Conservation (phyloP, 2,888 invertebrate genomes). For the Lycophotia porphyrea region DNA sequence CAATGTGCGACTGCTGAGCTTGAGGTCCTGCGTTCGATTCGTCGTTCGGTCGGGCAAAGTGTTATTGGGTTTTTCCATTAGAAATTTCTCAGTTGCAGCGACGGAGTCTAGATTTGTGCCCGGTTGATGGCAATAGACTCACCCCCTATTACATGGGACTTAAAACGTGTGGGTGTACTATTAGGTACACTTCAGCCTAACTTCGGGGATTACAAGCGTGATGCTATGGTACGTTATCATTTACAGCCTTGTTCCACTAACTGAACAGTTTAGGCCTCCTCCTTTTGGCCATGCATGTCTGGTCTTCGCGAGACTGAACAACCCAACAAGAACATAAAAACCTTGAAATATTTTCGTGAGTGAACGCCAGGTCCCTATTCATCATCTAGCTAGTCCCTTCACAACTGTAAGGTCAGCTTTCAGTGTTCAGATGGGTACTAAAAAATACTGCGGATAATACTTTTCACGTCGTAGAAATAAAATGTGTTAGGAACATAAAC, state of each 20-base stretch:
- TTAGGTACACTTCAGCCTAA: neutral
- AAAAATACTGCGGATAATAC: slow-evolving; percentile 25
- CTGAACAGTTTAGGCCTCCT: neutral
- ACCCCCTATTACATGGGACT: neutral
- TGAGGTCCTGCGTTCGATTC: too few species aligned
- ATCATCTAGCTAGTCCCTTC: neutral
- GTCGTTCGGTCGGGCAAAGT: too few species aligned
- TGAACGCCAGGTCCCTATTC: neutral
- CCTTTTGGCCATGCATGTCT: neutral
- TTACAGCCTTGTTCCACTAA: neutral
- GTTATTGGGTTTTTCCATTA: too few species aligned
- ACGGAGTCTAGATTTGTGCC: neutral
- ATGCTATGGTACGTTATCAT: neutral
- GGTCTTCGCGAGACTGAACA: neutral
- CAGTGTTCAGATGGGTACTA: slow-evolving; percentile 13
- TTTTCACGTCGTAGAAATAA: slow-evolving; percentile 36
- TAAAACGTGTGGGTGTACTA: neutral
- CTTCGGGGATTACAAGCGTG: neutral
- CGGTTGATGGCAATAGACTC: neutral
- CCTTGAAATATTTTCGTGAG: neutral
- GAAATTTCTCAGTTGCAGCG: neutral
- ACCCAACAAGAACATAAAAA: neutral
- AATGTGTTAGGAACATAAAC: slow-evolving; percentile 38
- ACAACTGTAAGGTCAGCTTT: slow-evolving; percentile 3
- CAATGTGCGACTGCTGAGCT: too few species aligned